phyloP scores from a whole-genome alignment of 2,113 vertebrate genomes.

The rat (Rattus norvegicus) region GRCr8 NC_086031.1:105705501-105706000 shows the following conservation, averaged over 20 bases:
- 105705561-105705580: no score
- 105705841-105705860: background rate
- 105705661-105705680: no score
- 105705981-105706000: slow-evolving; percentile 95
- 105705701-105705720: no score
- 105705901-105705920: background rate
- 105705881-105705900: background rate
- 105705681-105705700: no score
- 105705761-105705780: background rate
- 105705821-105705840: background rate
- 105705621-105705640: background rate
- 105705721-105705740: background rate
- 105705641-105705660: no score
- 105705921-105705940: background rate
- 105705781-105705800: background rate
- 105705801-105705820: background rate
- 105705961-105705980: slow-evolving; percentile 92
- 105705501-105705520: no score
- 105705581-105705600: no score
- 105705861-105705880: background rate
- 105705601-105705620: background rate
- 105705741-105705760: background rate
- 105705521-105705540: no score
- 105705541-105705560: no score
- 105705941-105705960: background rate